Conservation (phyloP, 1,140 invertebrate species). For the Ylistrum balloti region DNA sequence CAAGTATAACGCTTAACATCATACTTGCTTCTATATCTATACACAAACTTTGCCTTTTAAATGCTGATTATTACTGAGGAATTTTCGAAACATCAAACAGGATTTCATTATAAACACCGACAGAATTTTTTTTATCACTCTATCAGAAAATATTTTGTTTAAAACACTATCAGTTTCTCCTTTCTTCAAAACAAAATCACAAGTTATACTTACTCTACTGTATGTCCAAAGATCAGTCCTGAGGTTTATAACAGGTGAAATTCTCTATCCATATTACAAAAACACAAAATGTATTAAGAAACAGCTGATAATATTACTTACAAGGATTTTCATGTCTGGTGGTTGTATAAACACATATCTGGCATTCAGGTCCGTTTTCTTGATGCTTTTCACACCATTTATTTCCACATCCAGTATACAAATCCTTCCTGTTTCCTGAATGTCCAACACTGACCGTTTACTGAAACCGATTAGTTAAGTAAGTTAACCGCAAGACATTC, state of each 20-base stretch:
- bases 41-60: too few species aligned
- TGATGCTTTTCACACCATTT: slow-evolving; percentile 97
- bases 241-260: not conserved
- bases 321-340: slow-evolving; percentile 89
- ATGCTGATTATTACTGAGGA: too few species aligned
- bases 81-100: too few species aligned
- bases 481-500: too few species aligned
- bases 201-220: too few species aligned
- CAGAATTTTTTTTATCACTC: too few species aligned
- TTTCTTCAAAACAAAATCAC: too few species aligned
- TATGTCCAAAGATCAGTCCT: too few species aligned
- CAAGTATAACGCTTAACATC: slow-evolving; percentile 52
- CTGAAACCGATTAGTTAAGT: slow-evolving; percentile 84
- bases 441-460: slow-evolving; percentile 92
- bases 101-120: too few species aligned
- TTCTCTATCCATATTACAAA: not conserved
- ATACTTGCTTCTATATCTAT: too few species aligned
- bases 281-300: not conserved
- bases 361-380: slow-evolving; percentile 91
- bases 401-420: slow-evolving; percentile 98
- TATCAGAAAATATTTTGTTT: too few species aligned
- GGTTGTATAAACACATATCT: slow-evolving; percentile 96
- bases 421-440: slow-evolving; percentile 91
- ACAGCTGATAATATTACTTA: slow-evolving; percentile 59
- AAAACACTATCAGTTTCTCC: too few species aligned